Base-by-base conservation (phyloP, 2,888 invertebrate species). In the Eurois occulta region DNA sequence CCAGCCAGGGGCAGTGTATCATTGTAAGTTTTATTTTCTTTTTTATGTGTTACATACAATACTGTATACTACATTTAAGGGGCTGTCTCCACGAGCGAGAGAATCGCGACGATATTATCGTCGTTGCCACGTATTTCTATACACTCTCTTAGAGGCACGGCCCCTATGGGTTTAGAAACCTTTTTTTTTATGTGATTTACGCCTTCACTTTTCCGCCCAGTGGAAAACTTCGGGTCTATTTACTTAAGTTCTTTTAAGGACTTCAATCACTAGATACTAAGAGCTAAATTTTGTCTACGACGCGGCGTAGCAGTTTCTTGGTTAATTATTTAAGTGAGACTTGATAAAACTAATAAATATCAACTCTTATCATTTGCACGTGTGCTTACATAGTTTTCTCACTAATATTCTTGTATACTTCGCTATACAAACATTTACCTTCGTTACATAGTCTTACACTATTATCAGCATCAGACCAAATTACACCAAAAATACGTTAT, bases 341-440 rank as follows among this genome's bases (percentile, higher is more conserved):
- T 32, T 60, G 66, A 77, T 77, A 48, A 60, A 67, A 67, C 41
- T 5, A 67, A 67, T 41, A 66, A 78, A 35, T 35, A 10, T 21
- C 21, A 43, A 21, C 16, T 69, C 48, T 72, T 78, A 83, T 83
- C 81, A 69, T 38, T 10, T 46, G 46, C 78, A 70, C 62, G 72
- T 78, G 43, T 60, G 70, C 43, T 77, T 78, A 60, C 72, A 69
- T 77, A 66, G 65, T 76, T 55, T 70, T 62, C 28, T 4, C 32
- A 35, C 32, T 41, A 66, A 18, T 64, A 62, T n/a, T n/a, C 2
- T 10, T 68, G 24, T 74, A 35, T 46, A 55, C 21, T 35, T 69
- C 16, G 4, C 35, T 60, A 16, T 13, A 28, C 24, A 75, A 65
- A 75, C n/a, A 52, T 35, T 58, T 28, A 7, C 18, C 35, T 28